Evolutionary conservation across 2,888 invertebrate genomes (phyloP).

Genomic region (Taenaris catops): DNA sequence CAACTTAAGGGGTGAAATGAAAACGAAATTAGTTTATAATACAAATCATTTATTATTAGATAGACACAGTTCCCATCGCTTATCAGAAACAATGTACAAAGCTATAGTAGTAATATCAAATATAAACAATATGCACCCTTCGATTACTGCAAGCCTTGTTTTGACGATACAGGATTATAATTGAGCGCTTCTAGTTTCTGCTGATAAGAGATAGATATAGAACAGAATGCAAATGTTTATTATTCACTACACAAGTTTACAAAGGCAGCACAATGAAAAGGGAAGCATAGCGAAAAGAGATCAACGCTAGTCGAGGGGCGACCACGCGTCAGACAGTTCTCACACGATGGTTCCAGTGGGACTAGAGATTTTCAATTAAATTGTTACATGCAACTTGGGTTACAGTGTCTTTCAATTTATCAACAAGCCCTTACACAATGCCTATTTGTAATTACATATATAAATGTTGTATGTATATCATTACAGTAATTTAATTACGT

Average conservation of each 20-base stretch:
- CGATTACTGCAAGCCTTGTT: constrained; percentile 77
- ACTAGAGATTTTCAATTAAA: constrained; percentile 84
- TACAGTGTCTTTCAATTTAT: constrained; percentile 80
- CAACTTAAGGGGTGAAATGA: constrained; percentile 29
- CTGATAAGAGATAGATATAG: constrained; percentile 66
- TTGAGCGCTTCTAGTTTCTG: constrained; percentile 77
- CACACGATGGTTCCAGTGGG: constrained; percentile 81
- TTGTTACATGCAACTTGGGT: constrained; percentile 79
- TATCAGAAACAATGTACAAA: constrained; percentile 86
- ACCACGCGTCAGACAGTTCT: constrained; percentile 43
- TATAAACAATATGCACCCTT: constrained; percentile 81
- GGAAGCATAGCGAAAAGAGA: constrained; percentile 71
- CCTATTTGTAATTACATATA: constrained; percentile 74
- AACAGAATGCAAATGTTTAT: constrained; percentile 76
- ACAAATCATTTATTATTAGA: constrained; percentile 86
- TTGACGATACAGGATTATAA: constrained; percentile 71
- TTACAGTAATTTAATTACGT: constrained; percentile 80
- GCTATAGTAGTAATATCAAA: constrained; percentile 83
- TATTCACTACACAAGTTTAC: constrained; percentile 70
- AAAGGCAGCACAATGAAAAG: constrained; percentile 69
- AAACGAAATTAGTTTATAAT: constrained; percentile 70
- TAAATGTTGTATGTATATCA: constrained; percentile 70
- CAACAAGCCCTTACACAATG: constrained; percentile 83
- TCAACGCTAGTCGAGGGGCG: constrained; percentile 24
- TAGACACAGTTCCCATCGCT: constrained; percentile 86